Evolutionary conservation across 2,797 vertebrate species (phyloP).

Genomic region (Hippocampus kuda): DNA sequence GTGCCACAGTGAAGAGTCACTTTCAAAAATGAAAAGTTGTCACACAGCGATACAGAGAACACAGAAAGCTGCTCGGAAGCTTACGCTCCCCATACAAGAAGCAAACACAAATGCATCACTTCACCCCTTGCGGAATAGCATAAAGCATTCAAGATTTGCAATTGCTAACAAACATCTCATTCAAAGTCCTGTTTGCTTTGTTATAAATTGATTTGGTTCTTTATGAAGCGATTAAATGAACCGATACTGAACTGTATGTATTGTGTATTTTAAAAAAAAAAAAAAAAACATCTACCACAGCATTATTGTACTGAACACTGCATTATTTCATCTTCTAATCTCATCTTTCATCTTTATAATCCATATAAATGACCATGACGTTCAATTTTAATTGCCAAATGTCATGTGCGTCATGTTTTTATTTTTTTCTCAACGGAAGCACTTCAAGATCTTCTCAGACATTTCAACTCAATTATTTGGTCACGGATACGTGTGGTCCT

Average conservation of each 20-base stretch:
- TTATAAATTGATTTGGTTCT: background rate
- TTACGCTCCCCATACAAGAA: conserved; percentile 60
- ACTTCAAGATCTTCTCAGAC: background rate
- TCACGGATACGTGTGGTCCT: background rate
- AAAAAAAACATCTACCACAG: background rate
- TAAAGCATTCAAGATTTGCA: background rate
- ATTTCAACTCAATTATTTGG: background rate
- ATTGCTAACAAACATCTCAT: background rate
- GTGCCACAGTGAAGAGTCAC: background rate
- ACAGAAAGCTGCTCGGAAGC: conserved; percentile 50
- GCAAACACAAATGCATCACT: conserved; percentile 57
- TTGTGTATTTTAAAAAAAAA: background rate
- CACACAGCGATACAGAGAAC: conserved; percentile 13
- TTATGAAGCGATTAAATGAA: background rate
- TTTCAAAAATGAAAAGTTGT: background rate
- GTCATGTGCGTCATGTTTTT: background rate
- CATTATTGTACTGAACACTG: background rate
- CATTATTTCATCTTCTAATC: background rate
- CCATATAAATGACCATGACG: background rate
- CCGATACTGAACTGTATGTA: too few species aligned
- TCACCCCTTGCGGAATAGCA: conserved; percentile 34
- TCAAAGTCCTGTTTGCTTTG: background rate
- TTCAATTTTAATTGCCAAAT: background rate
- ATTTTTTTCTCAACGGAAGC: background rate
- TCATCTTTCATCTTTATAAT: background rate